Base-by-base conservation (phyloP, 2,888 invertebrate species). In the Esperia sulphurella region DNA sequence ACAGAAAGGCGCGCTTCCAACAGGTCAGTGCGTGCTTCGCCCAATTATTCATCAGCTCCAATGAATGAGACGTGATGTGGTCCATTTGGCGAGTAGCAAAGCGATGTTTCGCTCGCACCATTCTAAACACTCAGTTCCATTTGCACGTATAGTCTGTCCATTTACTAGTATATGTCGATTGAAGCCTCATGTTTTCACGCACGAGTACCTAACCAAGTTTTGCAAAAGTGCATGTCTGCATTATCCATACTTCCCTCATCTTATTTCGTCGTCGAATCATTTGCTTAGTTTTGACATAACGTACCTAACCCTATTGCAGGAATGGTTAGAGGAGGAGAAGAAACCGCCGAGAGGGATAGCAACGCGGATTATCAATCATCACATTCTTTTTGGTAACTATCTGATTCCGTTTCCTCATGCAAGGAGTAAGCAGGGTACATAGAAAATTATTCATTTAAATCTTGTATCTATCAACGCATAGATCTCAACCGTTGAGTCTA, bases 1-100 rank as follows among this genome's bases (percentile, higher is more conserved):
- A 95, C 83, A 92, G 96, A 71, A 95, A 95, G 90, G 95, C 95
- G 60, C 93, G 96, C 65, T 95, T 96, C 82, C 95, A 95, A 83
- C 95, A 96, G 92, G 94, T 94, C 79, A 83, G 83, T 63, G 48
- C 41, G 39, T 1, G n/a, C 35, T 4, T 41, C 41, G 29, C 29
- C 10, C 29, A 2, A 28, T 5, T 12, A 9, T 9, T 9, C 10
- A 39, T 14, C 14, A 39, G 39, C 13, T 14, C 13, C 7, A 13
- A n/a, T 13, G 10, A 38, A 12, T 38, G 6, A 38, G 3, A 5
- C 21, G 21, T 21, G 21, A 21, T 21, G 21, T 21, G 21, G 21
- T 12, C 13, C 38, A 38, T 5, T 10, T 33, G 33, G 33, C 10
- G 10, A 10, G 33, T 33, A 3, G 10, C 9, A 33, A 10, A 8